Evolutionary conservation across 1,140 invertebrate genomes (phyloP).

Genomic region (Matsumurasca onukii): DNA sequence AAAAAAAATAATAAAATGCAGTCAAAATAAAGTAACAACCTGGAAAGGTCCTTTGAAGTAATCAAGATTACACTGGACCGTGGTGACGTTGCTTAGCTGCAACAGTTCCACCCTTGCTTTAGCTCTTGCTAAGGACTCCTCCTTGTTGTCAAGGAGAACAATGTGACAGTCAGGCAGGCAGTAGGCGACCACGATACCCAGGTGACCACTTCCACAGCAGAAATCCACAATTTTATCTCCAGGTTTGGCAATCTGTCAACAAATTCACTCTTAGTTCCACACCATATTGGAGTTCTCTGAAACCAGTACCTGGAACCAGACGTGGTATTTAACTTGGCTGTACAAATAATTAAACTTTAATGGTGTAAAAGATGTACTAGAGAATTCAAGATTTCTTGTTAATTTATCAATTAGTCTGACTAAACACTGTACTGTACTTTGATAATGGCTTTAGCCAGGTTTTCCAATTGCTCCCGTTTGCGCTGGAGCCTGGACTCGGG

Average conservation of each 20-base stretch:
- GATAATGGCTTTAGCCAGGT: slow-evolving; percentile 76
- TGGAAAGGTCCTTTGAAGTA: slow-evolving; percentile 72
- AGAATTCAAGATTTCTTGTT: too few relatives aligned
- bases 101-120: slow-evolving; percentile 67
- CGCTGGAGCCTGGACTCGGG: slow-evolving; percentile 69
- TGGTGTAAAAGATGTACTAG: too few relatives aligned
- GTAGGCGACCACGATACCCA: slow-evolving; percentile 84
- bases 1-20: too few relatives aligned
- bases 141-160: slow-evolving; percentile 91
- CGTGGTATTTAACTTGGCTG: too few relatives aligned
- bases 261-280: too few relatives aligned
- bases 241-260: slow-evolving; percentile 39
- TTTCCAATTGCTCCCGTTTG: slow-evolving; percentile 90
- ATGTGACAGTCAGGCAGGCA: slow-evolving; percentile 73
- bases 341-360: too few relatives aligned
- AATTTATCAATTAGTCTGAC: too few relatives aligned
- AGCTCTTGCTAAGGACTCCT: slow-evolving; percentile 78
- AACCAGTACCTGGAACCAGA: too few relatives aligned
- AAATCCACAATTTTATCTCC: slow-evolving; percentile 83
- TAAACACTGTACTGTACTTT: slow-evolving; percentile 44
- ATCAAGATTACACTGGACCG: slow-evolving; percentile 86
- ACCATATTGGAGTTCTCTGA: too few relatives aligned
- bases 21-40: slow-evolving; percentile 28
- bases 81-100: slow-evolving; percentile 70
- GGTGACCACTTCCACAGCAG: slow-evolving; percentile 90